phyloP scores from a whole-genome alignment of 2,797 vertebrate species.

The Syngnathus rostellatus region DNA sequence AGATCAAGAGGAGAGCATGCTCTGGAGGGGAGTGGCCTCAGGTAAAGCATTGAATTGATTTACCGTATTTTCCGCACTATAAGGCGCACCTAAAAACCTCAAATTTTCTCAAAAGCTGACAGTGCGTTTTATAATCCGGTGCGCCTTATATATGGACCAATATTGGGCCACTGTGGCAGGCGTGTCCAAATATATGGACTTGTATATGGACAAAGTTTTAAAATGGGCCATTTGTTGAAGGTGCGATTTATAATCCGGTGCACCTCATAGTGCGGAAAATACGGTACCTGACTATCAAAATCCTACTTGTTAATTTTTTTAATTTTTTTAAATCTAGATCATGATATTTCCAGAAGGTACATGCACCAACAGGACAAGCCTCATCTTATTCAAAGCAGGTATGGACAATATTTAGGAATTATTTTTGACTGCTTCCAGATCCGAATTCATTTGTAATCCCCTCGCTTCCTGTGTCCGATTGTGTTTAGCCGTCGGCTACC shows the following conservation, averaged over 20 bases:
- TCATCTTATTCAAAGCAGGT: constrained; percentile 97
- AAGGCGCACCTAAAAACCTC: too few relatives aligned
- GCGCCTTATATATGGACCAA: too few relatives aligned
- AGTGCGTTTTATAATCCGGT: too few relatives aligned
- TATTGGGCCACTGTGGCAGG: too few relatives aligned
- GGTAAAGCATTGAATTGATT: constrained; percentile 61
- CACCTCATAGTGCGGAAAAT: too few relatives aligned
- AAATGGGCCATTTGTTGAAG: too few relatives aligned
- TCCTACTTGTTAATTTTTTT: background rate
- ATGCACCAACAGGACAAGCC: constrained; percentile 92
- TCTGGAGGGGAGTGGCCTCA: constrained; percentile 88
- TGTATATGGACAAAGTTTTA: too few relatives aligned
- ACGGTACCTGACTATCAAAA: too few relatives aligned
- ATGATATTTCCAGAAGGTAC: constrained; percentile 99
- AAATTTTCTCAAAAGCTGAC: too few relatives aligned
- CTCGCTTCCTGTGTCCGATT: constrained; percentile 9
- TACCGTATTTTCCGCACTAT: too few relatives aligned
- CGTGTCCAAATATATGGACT: too few relatives aligned
- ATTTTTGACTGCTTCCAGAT: background rate
- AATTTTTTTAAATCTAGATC: constrained; percentile 68
- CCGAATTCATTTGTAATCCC: background rate
- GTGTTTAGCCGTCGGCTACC: constrained; percentile 28
- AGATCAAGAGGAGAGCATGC: constrained; percentile 81
- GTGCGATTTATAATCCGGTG: too few relatives aligned
- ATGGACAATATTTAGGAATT: constrained; percentile 40